Evolutionary conservation across 2,888 invertebrate genomes (phyloP), one percentile per base, ranked within the genome.

Genomic region (Trissolcus japonicus): DNA sequence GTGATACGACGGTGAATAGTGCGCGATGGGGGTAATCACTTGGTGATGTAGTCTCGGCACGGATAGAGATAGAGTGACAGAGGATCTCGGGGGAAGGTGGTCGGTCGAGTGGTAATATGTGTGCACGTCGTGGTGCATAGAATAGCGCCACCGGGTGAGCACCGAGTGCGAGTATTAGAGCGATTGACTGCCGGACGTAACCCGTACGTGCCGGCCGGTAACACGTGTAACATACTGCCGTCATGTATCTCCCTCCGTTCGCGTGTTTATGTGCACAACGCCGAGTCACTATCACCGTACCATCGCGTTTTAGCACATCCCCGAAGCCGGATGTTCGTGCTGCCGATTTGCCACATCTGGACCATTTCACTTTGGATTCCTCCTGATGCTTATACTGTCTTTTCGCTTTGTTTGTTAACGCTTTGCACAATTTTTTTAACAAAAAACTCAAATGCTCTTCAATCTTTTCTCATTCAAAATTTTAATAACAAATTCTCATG

Each of bases 131-230:
- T 59, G 62, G 63, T 54, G 67, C 73, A 62, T 46, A 57, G 63
- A 71, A 62, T 57, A 61, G 69, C 67, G 56, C 61, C 72, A 56
- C 73, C 59, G 80, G 35, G 80, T 73, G 79, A 79, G 80, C 82
- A 83, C 82, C 80, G 81, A 82, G 84, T 81, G 85, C 85, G 87
- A 88, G 88, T 88, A 87, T 87, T 86, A 87, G 87, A 88, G 87
- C 88, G 88, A 88, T 88, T 88, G 88, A 88, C 88, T 88, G 86
- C 87, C 88, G 88, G 87, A 88, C 87, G 87, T 85, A 87, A 85
- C 85, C 85, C 84, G 86, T 87, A 87, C 87, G 88, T 87, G 87
- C 87, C 83, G 84, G 84, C 84, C 85, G 87, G 88, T 86, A 88
- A 87, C 88, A 86, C 86, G 87, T 87, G 88, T 88, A 88, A 88